Evolutionary conservation across 2,797 vertebrate species (phyloP), one percentile per base, ranked within the genome.

Genomic region (Propithecus deckenii): DNA sequence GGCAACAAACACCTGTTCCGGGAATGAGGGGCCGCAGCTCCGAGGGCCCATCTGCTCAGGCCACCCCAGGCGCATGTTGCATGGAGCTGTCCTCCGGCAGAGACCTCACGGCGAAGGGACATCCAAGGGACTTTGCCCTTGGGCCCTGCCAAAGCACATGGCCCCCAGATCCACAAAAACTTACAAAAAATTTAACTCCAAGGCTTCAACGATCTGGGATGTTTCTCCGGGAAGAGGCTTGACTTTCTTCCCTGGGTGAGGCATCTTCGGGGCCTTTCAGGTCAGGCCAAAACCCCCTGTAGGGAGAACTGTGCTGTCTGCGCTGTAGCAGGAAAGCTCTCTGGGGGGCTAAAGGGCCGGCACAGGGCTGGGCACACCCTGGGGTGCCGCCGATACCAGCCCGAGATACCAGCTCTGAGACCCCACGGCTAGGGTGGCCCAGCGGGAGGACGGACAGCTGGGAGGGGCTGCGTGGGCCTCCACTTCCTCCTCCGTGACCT

Each of bases 31-130:
- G 22, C 8, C 32, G 0, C 4, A 41, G 10, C 48, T 74, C 50
- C 0, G 43, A 71, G 86, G 0, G 20, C 50, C 18, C 0, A 1
- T 4, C 28, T 1, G 59, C 57, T 23, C 0, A 0, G 15, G 35
- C 3, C 57, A 23, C 71, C 14, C 38, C 10, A 0, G 35, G 46
- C 41, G 46, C 38, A 4, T 5, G 38, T 48, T 35, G 9, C 0
- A 0, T 2, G 6, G 7, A n/a, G 35, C 69, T 63, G 20, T 38
- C n/a, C 61, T 35, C 17, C 2, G 5, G 4, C 43, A 15, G 61
- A 30, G 23, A 18, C 23, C 30, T 14, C 35, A 38, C 23, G 5
- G 43, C 43, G 35, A 50, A 52, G 43, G 52, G 32, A 59, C 0
- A 5, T 4, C 5, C 46, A 23, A 0, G 1, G 22, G 63, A n/a